Base-by-base conservation (phyloP, 2,888 invertebrate species). In the Melieria omissa region DNA sequence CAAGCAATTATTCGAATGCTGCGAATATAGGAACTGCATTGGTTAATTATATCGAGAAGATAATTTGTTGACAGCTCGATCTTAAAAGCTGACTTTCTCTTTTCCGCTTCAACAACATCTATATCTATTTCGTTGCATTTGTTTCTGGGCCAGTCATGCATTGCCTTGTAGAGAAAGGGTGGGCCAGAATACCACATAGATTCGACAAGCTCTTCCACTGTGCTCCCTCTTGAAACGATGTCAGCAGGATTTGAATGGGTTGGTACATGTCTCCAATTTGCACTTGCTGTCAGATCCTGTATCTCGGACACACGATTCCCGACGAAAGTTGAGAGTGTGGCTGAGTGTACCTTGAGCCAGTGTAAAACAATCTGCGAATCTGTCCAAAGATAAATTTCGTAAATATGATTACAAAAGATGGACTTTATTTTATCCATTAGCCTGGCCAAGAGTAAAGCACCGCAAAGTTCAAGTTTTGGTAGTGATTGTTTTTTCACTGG, bases 311-410 rank as follows among this genome's bases (percentile, higher is more conserved):
- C 60, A 5, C 73, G 67, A 41, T 78, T 78, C 10, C 71, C 72
- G 8, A 76, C 74, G 61, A 77, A 74, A n/a, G 69, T 73, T 3
- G 72, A 74, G 1, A 75, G 46, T 8, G 74, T 73, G 2, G 73
- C 64, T 5, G 77, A 75, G n/a, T 76, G 75, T 57, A 66, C 47
- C 44, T 52, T 63, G 8, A 77, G 68, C 77, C 77, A 76, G 9
- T 68, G 70, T 9, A 77, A 55, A 2, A 75, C 75, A 12, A 78
- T 75, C 54, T 70, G 71, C 8, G 77, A 77, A 57, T 78, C 74
- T 16, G 75, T 74, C 74, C 75, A 76, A 14, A 73, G 54, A 46
- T 47, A 67, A 64, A 49, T 42, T 9, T 54, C 41, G 45, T 14
- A 46, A 6, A 41, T 29, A 6, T 49, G 14, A n/a, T 65, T 29